A percentile compares a stretch with the other conserved stretches of the same genome.
Conservation (phyloP, 2,113 vertebrate species). For the Capricornis sumatraensis region DNA sequence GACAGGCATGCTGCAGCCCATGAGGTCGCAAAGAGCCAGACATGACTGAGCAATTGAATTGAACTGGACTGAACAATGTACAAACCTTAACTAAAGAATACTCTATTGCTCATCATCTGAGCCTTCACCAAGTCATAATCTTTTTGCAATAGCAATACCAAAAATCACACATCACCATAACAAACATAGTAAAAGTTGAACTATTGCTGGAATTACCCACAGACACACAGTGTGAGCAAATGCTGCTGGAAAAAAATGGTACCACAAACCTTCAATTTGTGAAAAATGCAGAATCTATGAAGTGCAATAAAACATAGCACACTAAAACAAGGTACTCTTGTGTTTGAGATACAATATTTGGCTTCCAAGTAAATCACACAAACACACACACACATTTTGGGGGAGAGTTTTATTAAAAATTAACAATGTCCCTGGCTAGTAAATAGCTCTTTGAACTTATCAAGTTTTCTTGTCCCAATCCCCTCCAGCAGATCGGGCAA, state of each 20-base stretch:
- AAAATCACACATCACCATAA: not conserved
- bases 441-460: conserved; percentile 12
- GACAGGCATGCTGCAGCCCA: not conserved
- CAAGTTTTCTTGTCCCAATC: not conserved
- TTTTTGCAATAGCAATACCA: not conserved
- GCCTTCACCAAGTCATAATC: not conserved
- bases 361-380: not conserved
- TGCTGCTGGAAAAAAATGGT: not conserved
- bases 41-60: not conserved
- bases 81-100: not conserved
- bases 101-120: not conserved
- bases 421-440: not conserved
- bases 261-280: not conserved
- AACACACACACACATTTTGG: not conserved
- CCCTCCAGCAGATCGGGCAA: not conserved
- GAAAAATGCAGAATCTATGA: not conserved
- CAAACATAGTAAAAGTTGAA: not conserved
- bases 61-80: not conserved
- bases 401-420: conserved; percentile 38
- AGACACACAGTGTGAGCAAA: not conserved
- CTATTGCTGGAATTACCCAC: not conserved
- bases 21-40: not conserved
- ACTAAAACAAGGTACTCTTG: not conserved
- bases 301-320: not conserved
- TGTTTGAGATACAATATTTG: conserved; percentile 1